Conservation (phyloP, 2,113 vertebrate species). For the Paralichthys olivaceus region DNA sequence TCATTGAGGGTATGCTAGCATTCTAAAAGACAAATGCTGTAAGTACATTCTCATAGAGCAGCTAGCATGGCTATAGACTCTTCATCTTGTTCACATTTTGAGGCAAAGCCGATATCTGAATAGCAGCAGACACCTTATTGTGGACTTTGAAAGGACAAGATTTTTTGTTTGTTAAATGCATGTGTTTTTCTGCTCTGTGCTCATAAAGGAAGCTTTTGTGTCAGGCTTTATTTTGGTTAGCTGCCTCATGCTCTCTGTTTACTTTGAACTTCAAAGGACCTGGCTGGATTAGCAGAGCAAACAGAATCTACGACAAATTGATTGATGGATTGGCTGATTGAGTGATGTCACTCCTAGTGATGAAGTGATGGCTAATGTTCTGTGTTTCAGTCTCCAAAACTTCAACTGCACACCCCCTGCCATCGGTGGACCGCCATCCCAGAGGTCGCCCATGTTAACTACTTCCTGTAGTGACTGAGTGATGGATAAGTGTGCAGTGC, state of each 20-base stretch:
- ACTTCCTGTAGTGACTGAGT: constrained; percentile 82
- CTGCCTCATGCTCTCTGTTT: constrained; percentile 19
- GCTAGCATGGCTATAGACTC: background rate
- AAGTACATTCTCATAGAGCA: background rate
- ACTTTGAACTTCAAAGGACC: constrained; percentile 57
- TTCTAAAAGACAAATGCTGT: too few relatives aligned
- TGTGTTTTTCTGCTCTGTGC: background rate
- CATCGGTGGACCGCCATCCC: constrained; percentile 48
- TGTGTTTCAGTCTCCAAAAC: constrained; percentile 46
- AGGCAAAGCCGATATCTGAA: background rate
- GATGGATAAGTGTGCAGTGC: constrained; percentile 71
- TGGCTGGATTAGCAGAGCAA: constrained; percentile 45
- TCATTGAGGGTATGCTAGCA: too few relatives aligned
- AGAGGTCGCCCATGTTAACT: constrained; percentile 77
- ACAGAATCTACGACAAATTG: constrained; percentile 38
- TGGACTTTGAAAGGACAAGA: background rate
- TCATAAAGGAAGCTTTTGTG: background rate
- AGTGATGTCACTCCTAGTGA: constrained; percentile 57
- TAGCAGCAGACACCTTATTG: background rate
- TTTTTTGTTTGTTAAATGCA: background rate
- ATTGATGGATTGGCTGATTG: constrained; percentile 62
- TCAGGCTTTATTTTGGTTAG: background rate
- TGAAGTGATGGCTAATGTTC: constrained; percentile 61
- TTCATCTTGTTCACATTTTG: background rate
- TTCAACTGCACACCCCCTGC: constrained; percentile 30